phyloP scores from a whole-genome alignment of 2,113 vertebrate genomes.

The Andinoacara biseriatus region DNA sequence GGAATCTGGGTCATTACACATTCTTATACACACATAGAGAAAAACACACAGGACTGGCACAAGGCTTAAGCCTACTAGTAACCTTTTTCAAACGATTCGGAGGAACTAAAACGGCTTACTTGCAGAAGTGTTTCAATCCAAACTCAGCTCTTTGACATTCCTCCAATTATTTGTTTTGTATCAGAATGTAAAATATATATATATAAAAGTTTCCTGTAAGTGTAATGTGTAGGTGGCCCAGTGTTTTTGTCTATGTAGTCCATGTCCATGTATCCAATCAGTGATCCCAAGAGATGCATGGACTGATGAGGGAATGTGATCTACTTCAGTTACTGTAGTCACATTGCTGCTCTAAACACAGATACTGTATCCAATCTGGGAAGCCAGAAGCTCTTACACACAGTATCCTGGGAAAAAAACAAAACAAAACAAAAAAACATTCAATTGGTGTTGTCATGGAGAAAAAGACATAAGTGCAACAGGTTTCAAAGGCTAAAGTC shows the following conservation, averaged over 20 bases:
- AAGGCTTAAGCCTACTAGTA: neutral
- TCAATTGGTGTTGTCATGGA: neutral
- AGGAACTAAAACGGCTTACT: neutral
- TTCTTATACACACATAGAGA: neutral
- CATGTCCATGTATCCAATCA: neutral
- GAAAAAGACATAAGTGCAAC: neutral
- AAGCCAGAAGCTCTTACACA: neutral
- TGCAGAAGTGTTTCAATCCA: neutral
- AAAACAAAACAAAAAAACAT: neutral
- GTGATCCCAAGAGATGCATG: accelerated
- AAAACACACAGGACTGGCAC: neutral
- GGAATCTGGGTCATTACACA: constrained; percentile 7
- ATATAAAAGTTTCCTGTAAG: neutral
- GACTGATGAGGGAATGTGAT: neutral
- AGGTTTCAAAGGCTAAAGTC: neutral
- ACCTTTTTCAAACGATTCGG: constrained; percentile 1
- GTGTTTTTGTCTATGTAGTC: neutral
- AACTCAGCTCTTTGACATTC: neutral
- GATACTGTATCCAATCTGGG: neutral
- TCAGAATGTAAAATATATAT: neutral
- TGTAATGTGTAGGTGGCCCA: neutral
- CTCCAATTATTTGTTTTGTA: neutral
- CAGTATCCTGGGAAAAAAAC: neutral
- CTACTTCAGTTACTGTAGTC: neutral
- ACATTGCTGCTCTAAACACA: neutral